phyloP scores from a whole-genome alignment of 2,113 vertebrate species.

The Myotis brandtii region DNA sequence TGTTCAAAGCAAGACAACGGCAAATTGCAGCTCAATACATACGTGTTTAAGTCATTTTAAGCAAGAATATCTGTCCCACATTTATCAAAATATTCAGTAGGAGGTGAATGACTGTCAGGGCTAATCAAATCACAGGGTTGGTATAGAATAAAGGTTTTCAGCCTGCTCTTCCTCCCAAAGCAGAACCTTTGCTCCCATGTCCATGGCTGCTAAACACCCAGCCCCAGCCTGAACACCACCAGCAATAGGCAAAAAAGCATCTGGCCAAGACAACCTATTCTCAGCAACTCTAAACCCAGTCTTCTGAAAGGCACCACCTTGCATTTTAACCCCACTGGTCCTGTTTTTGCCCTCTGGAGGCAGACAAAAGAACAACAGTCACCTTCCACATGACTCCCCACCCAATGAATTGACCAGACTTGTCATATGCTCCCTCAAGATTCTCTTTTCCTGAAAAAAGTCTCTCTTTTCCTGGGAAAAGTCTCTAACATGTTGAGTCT shows the following conservation, averaged over 20 bases:
- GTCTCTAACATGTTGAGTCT: neutral
- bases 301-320: neutral
- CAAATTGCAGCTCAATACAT: conserved; percentile 7
- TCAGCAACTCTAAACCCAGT: neutral
- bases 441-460: neutral
- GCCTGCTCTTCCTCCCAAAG: neutral
- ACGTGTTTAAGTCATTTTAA: neutral
- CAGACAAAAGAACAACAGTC: conserved; percentile 50
- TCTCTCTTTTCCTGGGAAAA: neutral
- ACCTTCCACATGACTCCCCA: neutral
- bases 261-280: too few species aligned
- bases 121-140: neutral
- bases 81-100: conserved; percentile 28
- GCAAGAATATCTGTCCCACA: neutral
- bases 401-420: neutral
- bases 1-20: conserved; percentile 11
- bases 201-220: neutral
- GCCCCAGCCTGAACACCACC: neutral
- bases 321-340: neutral
- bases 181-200: neutral
- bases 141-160: neutral
- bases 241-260: neutral
- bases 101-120: neutral
- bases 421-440: neutral
- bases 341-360: conserved; percentile 29